A percentile compares a stretch with the other conserved stretches of the same genome.
Conservation (phyloP, 2,797 vertebrate genomes). For the Coccyzus lansbergi region DNA sequence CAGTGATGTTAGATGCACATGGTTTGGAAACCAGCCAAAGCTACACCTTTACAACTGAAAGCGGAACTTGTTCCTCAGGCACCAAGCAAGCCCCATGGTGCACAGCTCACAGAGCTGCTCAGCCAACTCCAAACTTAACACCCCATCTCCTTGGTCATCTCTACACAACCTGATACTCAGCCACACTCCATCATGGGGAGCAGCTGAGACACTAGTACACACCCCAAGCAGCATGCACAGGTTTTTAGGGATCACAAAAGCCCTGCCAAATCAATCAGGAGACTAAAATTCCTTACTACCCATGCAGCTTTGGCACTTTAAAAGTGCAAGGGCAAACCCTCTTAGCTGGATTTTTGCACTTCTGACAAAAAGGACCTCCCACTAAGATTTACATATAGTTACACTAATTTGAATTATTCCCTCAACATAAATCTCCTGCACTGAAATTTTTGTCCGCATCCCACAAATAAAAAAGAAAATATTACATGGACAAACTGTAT, state of each 20-base stretch:
- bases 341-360: background rate
- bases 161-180: background rate
- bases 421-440: background rate
- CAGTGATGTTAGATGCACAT: background rate
- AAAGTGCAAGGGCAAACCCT: background rate
- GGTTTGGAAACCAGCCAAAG: background rate
- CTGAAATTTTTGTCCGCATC: background rate
- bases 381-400: background rate
- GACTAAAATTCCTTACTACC: conserved; percentile 38
- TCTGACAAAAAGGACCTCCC: background rate
- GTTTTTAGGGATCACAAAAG: background rate
- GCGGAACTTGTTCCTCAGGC: background rate
- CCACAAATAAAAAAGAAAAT: background rate
- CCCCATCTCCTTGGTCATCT: background rate
- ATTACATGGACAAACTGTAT: background rate
- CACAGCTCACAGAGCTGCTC: background rate
- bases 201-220: accelerated
- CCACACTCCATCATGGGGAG: accelerated
- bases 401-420: background rate
- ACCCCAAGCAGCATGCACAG: accelerated
- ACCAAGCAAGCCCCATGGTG: background rate
- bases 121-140: background rate
- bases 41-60: background rate
- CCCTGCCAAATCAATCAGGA: background rate
- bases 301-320: background rate